Conservation (phyloP, 2,888 invertebrate species). For the Drosophila prostipennis region DNA sequence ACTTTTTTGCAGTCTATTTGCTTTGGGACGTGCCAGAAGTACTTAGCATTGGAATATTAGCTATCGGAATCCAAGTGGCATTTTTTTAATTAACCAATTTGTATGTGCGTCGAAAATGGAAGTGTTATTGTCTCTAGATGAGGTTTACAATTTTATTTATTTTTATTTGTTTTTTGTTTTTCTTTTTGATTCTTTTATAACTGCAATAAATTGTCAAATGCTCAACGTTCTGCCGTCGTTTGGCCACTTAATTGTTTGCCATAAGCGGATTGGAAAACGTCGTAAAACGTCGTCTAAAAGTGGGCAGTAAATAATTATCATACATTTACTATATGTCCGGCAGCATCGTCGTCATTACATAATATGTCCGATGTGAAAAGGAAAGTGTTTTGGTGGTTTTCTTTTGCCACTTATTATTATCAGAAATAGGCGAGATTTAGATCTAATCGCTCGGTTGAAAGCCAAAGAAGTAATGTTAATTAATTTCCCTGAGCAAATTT, state of each 20-base stretch:
- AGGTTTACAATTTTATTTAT: constrained; percentile 7
- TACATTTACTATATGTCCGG: constrained; percentile 15
- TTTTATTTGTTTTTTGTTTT: constrained; percentile 30
- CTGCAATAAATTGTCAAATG: constrained; percentile 55
- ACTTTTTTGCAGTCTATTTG: constrained; percentile 9
- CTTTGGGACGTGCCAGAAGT: constrained; percentile 21
- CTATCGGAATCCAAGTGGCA: constrained; percentile 23
- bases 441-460: constrained; percentile 12
- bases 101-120: constrained; percentile 51
- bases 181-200: constrained; percentile 37
- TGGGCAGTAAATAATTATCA: constrained; percentile 34
- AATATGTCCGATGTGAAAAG: constrained; percentile 7
- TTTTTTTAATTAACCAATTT: constrained; percentile 69
- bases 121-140: constrained; percentile 38
- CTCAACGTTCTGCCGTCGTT: constrained; percentile 30
- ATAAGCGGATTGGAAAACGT: constrained; percentile 26
- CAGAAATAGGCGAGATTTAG: neutral
- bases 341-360: constrained; percentile 1
- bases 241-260: constrained; percentile 42
- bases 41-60: constrained; percentile 3
- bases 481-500: constrained; percentile 10
- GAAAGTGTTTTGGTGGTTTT: neutral
- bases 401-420: neutral
- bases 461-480: constrained; percentile 12
- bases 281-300: constrained; percentile 28